These are phyloP conservation scores for Micromussa lordhowensis DNA, from an alignment of 92 coral and sea anemone species.

Conservation along the genomic window DNA sequence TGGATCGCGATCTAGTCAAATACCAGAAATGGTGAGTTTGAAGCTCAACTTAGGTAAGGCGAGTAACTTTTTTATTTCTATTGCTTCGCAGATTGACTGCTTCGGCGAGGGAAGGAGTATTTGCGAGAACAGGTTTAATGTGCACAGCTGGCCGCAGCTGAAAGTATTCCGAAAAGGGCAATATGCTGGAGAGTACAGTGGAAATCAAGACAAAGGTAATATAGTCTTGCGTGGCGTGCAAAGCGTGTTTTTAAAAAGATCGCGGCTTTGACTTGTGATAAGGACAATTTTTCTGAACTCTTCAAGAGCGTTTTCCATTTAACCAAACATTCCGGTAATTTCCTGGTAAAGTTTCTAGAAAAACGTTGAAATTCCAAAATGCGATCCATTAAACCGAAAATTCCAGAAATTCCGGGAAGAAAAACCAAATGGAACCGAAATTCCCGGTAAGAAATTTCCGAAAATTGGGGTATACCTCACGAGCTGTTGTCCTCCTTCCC, in stretches of 20 bases:
- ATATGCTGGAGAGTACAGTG: conserved; percentile 87
- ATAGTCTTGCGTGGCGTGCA: conserved; percentile 2
- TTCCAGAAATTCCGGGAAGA: too few species aligned
- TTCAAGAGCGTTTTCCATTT: too few species aligned
- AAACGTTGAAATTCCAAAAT: too few species aligned
- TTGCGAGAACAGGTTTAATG: conserved; percentile 74
- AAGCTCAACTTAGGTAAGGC: background rate
- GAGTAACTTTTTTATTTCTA: background rate
- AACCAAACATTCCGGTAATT: too few species aligned
- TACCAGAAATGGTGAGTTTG: background rate
- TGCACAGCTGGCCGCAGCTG: conserved; percentile 95
- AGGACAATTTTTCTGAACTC: background rate
- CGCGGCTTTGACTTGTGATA: background rate
- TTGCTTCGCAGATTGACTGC: conserved; percentile 77
- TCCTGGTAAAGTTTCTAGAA: too few species aligned
- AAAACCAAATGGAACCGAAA: too few species aligned
- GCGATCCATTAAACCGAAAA: too few species aligned
- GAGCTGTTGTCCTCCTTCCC: too few species aligned
- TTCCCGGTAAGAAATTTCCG: too few species aligned
- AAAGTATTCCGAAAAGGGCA: conserved; percentile 89
- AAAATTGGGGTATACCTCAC: too few species aligned
- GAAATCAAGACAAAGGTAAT: conserved; percentile 85
- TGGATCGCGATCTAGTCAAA: too few species aligned
- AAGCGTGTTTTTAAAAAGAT: too few species aligned
- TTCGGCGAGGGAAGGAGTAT: conserved; percentile 85